Evolutionary conservation across 2,888 invertebrate genomes (phyloP).

Genomic region (Dusona sp.): DNA sequence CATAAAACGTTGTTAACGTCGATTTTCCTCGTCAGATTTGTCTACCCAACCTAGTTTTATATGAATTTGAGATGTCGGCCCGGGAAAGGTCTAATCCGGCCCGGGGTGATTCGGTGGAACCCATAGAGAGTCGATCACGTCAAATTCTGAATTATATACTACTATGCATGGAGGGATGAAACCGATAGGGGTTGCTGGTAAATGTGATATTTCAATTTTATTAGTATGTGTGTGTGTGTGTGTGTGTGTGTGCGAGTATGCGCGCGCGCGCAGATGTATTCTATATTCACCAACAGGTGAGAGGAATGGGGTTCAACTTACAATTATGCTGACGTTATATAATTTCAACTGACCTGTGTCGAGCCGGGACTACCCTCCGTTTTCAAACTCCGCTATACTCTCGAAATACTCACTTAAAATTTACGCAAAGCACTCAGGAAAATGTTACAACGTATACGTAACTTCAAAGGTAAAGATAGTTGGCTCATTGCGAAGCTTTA

Average conservation of each 20-base stretch:
- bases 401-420: conserved; percentile 45
- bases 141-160: conserved; percentile 7
- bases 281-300: conserved; percentile 11
- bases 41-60: conserved; percentile 40
- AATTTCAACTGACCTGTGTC: conserved; percentile 49
- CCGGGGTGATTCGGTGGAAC: neutral
- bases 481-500: conserved; percentile 1
- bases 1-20: neutral
- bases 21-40: conserved; percentile 8
- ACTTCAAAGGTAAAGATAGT: conserved; percentile 15
- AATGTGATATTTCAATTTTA: conserved; percentile 14
- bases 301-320: conserved; percentile 50
- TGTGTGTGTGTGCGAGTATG: neutral
- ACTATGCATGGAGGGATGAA: neutral
- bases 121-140: conserved; percentile 23
- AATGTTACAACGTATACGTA: conserved; percentile 9
- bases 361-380: conserved; percentile 7
- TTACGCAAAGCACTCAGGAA: conserved; percentile 40
- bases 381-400: neutral
- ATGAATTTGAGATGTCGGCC: conserved; percentile 5
- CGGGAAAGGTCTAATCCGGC: neutral
- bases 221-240: neutral
- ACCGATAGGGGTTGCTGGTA: neutral
- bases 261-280: neutral
- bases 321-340: conserved; percentile 46